Base-by-base conservation (phyloP, 2,113 vertebrate genomes). In the Ovis aries region DNA sequence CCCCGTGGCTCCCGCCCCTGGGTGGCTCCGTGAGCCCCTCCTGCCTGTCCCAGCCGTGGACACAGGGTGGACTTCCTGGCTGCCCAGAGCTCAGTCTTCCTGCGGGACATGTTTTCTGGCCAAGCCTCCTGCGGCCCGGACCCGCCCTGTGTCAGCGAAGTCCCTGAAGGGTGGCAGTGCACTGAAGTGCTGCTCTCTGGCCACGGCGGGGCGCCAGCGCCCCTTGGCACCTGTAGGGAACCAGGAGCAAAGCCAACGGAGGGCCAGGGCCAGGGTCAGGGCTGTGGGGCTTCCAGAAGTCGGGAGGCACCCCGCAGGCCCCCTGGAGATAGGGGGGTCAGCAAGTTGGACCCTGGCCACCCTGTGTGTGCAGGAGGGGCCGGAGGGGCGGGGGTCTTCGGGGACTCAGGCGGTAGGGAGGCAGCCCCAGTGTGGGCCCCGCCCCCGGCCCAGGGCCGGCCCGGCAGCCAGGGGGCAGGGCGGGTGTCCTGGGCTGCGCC, bases 71-170 rank as follows among this genome's bases (percentile, higher is more conserved):
- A 25, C 16, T 36, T 14, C 19, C 71, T 1, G 25, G 57, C 50
- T 40, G 25, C 50, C 31, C n/a, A 17, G 80, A 48, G 14, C 43
- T 27, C 50, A 36, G 55, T 50, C 50, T 55, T 17, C 10, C n/a
- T n/a, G 5, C 11, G 2, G 45, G 23, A 23, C 11, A 0, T 29
- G 3, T 40, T 40, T 40, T 19, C 12, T 2, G 3, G 15, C 12
- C 84, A 1, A 60, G 81, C n/a, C 33, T 36, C 23, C n/a, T 29
- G 53, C 14, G 14, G 12, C n/a, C 53, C 2, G 1, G 21, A 84
- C 82, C n/a, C 7, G 0, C 81, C 33, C 11, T 9, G 6, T 13
- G 7, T 0, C 52, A 6, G 52, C 0, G 2, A 29, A 5, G 57
- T 13, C 59, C 29, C 36, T 27, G 11, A 33, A 25, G 21, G 40